Evolutionary conservation across 2,797 vertebrate species (phyloP).

Genomic region (Coracias cyanogaster): DNA sequence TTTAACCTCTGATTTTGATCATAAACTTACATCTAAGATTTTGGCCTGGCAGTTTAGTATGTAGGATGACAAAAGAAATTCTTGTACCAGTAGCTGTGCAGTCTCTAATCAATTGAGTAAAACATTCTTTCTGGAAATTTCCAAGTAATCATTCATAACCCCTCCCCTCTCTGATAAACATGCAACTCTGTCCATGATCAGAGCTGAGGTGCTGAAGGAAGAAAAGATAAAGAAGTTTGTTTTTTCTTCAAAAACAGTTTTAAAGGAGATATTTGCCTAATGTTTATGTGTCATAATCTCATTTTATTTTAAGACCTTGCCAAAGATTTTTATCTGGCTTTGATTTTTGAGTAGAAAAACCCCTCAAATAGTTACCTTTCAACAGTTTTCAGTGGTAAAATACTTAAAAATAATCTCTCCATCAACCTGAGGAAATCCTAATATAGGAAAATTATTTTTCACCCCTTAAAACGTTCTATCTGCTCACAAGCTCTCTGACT

Average conservation of each 20-base stretch:
- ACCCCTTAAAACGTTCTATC: neutral
- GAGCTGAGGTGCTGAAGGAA: neutral
- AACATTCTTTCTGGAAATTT: neutral
- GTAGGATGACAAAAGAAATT: neutral
- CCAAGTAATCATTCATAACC: neutral
- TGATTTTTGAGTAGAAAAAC: neutral
- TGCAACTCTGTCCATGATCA: neutral
- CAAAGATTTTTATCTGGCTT: neutral
- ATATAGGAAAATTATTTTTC: neutral
- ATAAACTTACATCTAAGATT: neutral
- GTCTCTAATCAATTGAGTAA: neutral
- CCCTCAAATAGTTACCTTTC: neutral
- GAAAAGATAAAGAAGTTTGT: neutral
- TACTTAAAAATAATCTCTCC: neutral
- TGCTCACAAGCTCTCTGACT: neutral
- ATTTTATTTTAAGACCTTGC: neutral
- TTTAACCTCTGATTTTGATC: neutral
- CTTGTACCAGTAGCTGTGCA: neutral
- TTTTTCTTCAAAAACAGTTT: neutral
- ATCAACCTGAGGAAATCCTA: neutral
- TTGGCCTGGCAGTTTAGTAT: neutral
- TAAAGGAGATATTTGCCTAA: neutral
- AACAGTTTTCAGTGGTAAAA: neutral
- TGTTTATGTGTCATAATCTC: neutral
- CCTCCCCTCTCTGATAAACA: neutral